phyloP scores from a whole-genome alignment of 1,140 invertebrate genomes.

The Chironomus tepperi region DNA sequence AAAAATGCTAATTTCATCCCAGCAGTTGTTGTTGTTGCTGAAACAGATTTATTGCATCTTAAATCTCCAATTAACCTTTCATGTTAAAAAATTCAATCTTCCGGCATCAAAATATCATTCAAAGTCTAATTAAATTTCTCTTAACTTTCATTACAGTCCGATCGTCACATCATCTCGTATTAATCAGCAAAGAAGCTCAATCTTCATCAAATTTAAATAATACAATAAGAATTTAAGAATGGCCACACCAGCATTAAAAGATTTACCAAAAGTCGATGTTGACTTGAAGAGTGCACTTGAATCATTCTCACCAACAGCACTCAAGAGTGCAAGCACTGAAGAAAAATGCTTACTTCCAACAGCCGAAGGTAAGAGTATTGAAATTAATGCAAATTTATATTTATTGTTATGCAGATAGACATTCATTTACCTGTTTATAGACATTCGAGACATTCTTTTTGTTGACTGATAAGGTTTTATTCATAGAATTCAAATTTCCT shows the following conservation, averaged over 20 bases:
- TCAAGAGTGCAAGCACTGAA: slow-evolving; percentile 75
- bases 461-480: too few species aligned
- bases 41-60: not conserved
- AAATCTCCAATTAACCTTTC: not conserved
- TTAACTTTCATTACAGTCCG: not conserved
- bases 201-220: not conserved
- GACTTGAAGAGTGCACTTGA: slow-evolving; percentile 83
- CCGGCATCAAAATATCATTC: not conserved
- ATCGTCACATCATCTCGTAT: too few species aligned
- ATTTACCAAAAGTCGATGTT: slow-evolving; percentile 78
- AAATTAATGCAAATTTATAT: slow-evolving; percentile 24
- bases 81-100: not conserved
- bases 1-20: too few species aligned
- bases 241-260: slow-evolving; percentile 63
- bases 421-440: too few species aligned
- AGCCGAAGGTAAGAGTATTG: slow-evolving; percentile 60
- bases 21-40: not conserved
- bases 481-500: too few species aligned
- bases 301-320: slow-evolving; percentile 69
- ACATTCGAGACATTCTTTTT: too few species aligned
- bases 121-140: not conserved
- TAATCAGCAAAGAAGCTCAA: not conserved
- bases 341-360: slow-evolving; percentile 83
- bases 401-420: too few species aligned
- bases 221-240: slow-evolving; percentile 30